A percentile compares a stretch with the other conserved stretches of the same genome.
Conservation (phyloP, 2,888 invertebrate species). For the Linnaemya vulpina region DNA sequence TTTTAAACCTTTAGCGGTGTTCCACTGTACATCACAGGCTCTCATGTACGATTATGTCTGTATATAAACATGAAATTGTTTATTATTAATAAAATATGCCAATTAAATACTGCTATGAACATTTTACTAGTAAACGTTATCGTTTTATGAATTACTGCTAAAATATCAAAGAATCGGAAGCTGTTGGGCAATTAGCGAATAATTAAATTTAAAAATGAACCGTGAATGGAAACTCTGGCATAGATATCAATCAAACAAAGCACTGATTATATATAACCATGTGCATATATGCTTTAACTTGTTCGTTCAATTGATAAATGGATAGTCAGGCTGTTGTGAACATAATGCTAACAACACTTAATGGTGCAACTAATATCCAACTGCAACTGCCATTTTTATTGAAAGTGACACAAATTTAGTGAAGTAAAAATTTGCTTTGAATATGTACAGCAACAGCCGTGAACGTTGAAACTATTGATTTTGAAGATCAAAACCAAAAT, state of each 20-base stretch:
- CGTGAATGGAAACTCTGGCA: background rate
- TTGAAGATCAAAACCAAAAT: too few species aligned
- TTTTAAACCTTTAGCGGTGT: background rate
- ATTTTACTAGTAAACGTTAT: background rate
- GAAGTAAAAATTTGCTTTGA: background rate
- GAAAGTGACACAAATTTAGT: background rate
- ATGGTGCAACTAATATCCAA: background rate
- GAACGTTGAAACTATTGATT: too few species aligned
- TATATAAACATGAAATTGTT: background rate
- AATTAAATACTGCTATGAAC: constrained; percentile 1
- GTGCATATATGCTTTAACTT: background rate
- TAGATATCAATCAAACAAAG: constrained; percentile 1
- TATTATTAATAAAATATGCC: constrained; percentile 35
- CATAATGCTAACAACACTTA: background rate
- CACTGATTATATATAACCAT: background rate
- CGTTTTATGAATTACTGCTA: constrained; percentile 33
- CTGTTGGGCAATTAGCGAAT: constrained; percentile 42
- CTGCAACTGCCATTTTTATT: too few species aligned
- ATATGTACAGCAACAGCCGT: background rate
- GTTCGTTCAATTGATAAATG: background rate
- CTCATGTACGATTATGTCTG: too few species aligned
- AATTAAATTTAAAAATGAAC: background rate
- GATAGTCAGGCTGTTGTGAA: too few species aligned
- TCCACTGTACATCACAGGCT: background rate
- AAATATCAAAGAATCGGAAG: constrained; percentile 50